Evolutionary conservation across 2,113 vertebrate species (phyloP), one percentile per base, ranked within the genome.

Genomic region (Phyllostomus discolor): DNA sequence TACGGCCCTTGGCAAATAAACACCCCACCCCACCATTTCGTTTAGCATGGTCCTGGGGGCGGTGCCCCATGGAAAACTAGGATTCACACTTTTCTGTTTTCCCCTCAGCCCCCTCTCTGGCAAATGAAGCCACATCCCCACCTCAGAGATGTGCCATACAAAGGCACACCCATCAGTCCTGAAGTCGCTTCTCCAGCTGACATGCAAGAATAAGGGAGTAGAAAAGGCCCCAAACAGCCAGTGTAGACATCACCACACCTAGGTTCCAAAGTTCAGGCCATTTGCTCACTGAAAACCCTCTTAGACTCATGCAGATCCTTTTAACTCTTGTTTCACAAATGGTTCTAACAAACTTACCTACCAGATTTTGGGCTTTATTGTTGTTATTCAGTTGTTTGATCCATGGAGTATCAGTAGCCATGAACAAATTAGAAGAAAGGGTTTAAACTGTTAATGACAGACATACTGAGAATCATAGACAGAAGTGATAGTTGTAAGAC

Each of bases 51-150:
- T 78, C 62, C 48, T 26, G 48, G 41, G 31, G n/a, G 31, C 43
- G 35, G 2, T 0, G n/a, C 52, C 26, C 28, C 28, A 5, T 2
- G 5, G 16, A 80, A 0, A 33, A n/a, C 22, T 33, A 4, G 1
- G 4, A 14, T 7, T n/a, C 76, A 38, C 15, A 6, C 14, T 35
- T 70, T 62, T 35, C 57, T 70, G 15, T 41, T 35, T 50, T 20
- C 14, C 11, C 46, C 22, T 84, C 31, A 8, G 11, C 38, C 22
- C 31, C 43, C 57, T 12, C 1, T 12, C 46, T 22, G 31, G 50
- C 20, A 59, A 73, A 41, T 20, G 48, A 72, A 86, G 22, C 57
- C 38, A 62, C 26, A 41, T 31, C 52, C 88, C 48, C 22, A 12
- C 46, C 35, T 41, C 70, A 17, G n/a, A 57, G 33, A 15, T 20